phyloP scores from a whole-genome alignment of 2,888 invertebrate genomes.

The Macrophya alboannulata region DNA sequence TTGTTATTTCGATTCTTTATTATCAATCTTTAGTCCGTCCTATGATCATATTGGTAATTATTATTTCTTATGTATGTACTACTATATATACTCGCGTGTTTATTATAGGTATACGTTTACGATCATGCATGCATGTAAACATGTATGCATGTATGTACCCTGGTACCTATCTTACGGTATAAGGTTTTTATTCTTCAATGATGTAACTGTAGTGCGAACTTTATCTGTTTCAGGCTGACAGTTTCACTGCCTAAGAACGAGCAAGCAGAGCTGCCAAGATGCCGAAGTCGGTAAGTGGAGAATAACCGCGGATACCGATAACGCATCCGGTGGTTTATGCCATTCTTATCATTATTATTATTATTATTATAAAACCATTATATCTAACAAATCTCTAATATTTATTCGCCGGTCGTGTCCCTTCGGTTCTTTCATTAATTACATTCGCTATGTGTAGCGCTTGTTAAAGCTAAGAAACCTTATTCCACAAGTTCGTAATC shows the following conservation, averaged over 20 bases:
- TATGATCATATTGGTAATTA: not conserved
- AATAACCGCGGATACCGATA: slow-evolving; percentile 45
- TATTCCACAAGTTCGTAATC: slow-evolving; percentile 34
- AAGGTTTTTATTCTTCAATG: not conserved
- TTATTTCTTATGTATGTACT: not conserved
- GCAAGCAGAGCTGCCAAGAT: slow-evolving; percentile 71
- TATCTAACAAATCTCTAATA: not conserved
- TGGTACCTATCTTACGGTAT: not conserved
- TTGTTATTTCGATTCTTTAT: not conserved
- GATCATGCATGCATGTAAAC: not conserved
- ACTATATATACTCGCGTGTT: not conserved
- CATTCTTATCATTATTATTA: slow-evolving; percentile 3
- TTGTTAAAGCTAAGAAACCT: slow-evolving; percentile 23
- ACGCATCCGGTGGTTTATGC: slow-evolving; percentile 25
- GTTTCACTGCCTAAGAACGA: slow-evolving; percentile 67
- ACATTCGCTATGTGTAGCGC: too few species aligned
- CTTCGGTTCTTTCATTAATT: not conserved
- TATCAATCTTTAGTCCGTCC: not conserved
- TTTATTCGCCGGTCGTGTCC: too few species aligned
- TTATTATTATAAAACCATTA: not conserved
- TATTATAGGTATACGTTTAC: not conserved
- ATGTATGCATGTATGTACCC: not conserved
- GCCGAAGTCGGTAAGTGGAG: slow-evolving; percentile 76
- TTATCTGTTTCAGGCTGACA: slow-evolving; percentile 72
- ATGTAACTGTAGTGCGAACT: slow-evolving; percentile 32